Evolutionary conservation across 23 tunicate genomes (phyloP).

Genomic region (Trididemnum nubilum): DNA sequence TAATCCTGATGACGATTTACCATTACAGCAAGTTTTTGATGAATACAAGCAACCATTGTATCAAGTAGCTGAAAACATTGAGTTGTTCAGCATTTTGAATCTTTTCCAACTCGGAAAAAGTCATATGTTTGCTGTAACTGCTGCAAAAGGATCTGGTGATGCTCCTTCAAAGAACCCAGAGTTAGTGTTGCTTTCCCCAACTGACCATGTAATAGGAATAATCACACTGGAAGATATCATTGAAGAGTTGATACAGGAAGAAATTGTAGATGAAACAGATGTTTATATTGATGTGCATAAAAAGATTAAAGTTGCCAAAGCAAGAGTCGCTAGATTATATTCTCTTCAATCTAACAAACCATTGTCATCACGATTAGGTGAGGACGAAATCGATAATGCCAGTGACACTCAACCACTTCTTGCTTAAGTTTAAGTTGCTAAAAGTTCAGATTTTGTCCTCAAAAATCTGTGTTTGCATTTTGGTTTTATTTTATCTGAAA

Average conservation of each 20-base stretch:
- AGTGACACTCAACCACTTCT: constrained; percentile 11
- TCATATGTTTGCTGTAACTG: constrained; percentile 76
- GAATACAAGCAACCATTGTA: constrained; percentile 55
- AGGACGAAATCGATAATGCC: background rate
- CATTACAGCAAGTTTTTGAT: constrained; percentile 57
- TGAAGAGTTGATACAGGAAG: constrained; percentile 98
- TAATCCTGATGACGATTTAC: constrained; percentile 67
- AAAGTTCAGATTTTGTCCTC: no score
- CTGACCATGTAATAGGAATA: constrained; percentile 61
- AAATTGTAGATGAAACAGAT: constrained; percentile 98
- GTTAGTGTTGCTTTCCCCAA: background rate
- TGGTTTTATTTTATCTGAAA: no score
- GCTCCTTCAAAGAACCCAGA: background rate
- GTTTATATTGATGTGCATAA: constrained; percentile 62
- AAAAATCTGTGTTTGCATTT: no score
- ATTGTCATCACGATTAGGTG: background rate
- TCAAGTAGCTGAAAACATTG: constrained; percentile 41
- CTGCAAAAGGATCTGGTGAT: background rate
- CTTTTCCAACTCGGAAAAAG: constrained; percentile 82
- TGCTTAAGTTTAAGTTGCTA: background rate
- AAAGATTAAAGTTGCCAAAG: constrained; percentile 74
- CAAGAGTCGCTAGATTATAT: constrained; percentile 56
- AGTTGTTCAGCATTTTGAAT: constrained; percentile 64
- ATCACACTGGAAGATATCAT: constrained; percentile 97
- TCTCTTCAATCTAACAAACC: background rate